A percentile compares a stretch with the other conserved stretches of the same genome.
phyloP scores from a whole-genome alignment of 2,797 vertebrate genomes.

The Galagoides demidoff region DNA sequence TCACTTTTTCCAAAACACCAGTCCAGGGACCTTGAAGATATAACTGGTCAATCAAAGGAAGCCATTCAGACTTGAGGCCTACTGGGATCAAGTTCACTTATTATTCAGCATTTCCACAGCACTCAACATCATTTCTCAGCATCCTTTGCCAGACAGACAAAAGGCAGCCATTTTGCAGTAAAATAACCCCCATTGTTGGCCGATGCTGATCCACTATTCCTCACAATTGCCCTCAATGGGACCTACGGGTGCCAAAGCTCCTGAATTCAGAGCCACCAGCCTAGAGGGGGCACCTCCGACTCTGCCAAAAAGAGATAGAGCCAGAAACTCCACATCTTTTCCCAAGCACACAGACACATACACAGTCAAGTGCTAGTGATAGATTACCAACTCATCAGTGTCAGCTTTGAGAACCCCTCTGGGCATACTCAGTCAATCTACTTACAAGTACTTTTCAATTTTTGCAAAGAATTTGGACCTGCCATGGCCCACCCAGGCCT shows the following conservation, averaged over 20 bases:
- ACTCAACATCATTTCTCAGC: constrained; percentile 60
- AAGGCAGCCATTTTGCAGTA: constrained; percentile 54
- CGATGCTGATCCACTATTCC: constrained; percentile 12
- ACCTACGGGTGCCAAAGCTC: neutral
- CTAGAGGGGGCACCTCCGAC: neutral
- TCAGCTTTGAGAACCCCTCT: neutral
- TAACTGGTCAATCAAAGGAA: constrained; percentile 61
- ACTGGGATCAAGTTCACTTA: constrained; percentile 76
- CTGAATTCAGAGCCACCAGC: neutral
- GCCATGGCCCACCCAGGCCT: too few relatives aligned
- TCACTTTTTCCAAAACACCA: constrained; percentile 51
- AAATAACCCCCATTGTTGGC: constrained; percentile 49
- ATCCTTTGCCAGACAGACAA: constrained; percentile 64
- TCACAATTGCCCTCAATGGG: neutral
- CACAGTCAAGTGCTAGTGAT: neutral
- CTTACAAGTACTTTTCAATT: neutral
- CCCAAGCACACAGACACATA: neutral
- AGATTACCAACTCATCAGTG: neutral
- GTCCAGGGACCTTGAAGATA: neutral
- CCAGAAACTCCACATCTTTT: neutral
- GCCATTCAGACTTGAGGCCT: constrained; percentile 60
- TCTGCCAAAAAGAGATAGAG: neutral
- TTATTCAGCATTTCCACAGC: constrained; percentile 68
- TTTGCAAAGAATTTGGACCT: neutral
- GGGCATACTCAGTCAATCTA: neutral